Percentiles rank a stretch among this genome's conserved stretches.
phyloP scores from a whole-genome alignment of 2,888 invertebrate genomes.

The Gnatocerus cornutus region DNA sequence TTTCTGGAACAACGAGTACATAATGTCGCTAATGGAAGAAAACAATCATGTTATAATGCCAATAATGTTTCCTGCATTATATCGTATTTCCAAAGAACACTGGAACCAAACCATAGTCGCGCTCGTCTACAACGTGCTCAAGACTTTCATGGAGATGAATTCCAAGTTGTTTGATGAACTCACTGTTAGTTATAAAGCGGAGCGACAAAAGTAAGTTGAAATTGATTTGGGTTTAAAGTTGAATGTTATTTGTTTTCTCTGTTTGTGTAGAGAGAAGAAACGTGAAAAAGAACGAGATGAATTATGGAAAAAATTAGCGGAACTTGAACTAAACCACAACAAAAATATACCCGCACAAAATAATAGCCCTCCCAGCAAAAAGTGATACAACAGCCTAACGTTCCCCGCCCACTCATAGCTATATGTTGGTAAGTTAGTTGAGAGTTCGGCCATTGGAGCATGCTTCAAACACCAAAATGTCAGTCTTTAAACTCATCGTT shows the following conservation, averaged over 20 bases:
- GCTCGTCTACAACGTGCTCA: slow-evolving; percentile 99
- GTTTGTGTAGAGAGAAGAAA: slow-evolving; percentile 87
- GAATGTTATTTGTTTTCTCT: neutral
- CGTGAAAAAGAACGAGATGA: slow-evolving; percentile 97
- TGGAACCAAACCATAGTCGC: slow-evolving; percentile 99
- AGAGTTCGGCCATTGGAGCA: slow-evolving; percentile 52
- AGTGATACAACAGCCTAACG: slow-evolving; percentile 68
- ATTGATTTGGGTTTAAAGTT: slow-evolving; percentile 1
- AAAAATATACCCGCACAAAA: slow-evolving; percentile 68
- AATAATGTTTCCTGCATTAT: slow-evolving; percentile 99
- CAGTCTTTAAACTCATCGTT: slow-evolving; percentile 46
- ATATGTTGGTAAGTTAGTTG: slow-evolving; percentile 57
- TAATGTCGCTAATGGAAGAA: slow-evolving; percentile 98
- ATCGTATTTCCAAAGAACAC: slow-evolving; percentile 99
- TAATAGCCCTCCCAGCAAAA: slow-evolving; percentile 68
- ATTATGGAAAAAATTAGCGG: slow-evolving; percentile 95
- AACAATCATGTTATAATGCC: slow-evolving; percentile 99
- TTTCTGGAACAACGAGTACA: slow-evolving; percentile 99
- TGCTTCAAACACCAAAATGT: slow-evolving; percentile 58
- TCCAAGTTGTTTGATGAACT: slow-evolving; percentile 99
- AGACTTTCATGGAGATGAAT: slow-evolving; percentile 99
- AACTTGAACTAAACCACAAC: slow-evolving; percentile 86
- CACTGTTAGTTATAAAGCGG: slow-evolving; percentile 98
- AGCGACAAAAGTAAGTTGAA: slow-evolving; percentile 92
- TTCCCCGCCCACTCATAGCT: slow-evolving; percentile 62